A percentile compares a stretch with the other conserved stretches of the same genome.
Evolutionary conservation across 1,140 invertebrate genomes (phyloP).

Genomic region (Drosophila auraria): DNA sequence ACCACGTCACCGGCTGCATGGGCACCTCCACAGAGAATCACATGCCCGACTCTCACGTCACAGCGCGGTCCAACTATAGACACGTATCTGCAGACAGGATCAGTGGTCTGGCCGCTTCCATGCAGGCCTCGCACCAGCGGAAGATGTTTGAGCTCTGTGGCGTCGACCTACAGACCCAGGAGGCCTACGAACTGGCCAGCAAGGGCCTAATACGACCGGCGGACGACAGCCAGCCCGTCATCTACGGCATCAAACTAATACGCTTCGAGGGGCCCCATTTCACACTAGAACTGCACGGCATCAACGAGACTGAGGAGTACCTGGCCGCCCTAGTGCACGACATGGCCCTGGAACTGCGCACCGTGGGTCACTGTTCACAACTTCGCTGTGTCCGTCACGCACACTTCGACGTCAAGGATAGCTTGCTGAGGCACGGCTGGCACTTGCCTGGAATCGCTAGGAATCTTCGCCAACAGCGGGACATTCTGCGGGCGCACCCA

Average conservation of each 20-base stretch:
- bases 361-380: conserved; percentile 91
- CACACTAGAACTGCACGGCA: conserved; percentile 94
- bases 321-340: conserved; percentile 91
- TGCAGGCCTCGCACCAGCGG: conserved; percentile 93
- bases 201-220: conserved; percentile 92
- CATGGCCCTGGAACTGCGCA: conserved; percentile 91
- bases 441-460: conserved; percentile 89
- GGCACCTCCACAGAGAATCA: conserved; percentile 92
- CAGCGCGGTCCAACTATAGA: conserved; percentile 90
- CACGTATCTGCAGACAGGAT: conserved; percentile 88
- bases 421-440: conserved; percentile 94
- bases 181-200: conserved; percentile 94
- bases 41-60: conserved; percentile 90
- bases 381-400: conserved; percentile 93
- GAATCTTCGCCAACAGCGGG: conserved; percentile 88
- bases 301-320: conserved; percentile 93
- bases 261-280: conserved; percentile 93
- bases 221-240: conserved; percentile 89
- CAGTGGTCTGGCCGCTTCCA: conserved; percentile 90
- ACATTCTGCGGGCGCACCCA: conserved; percentile 86
- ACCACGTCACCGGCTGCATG: conserved; percentile 91
- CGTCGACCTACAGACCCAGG: conserved; percentile 92
- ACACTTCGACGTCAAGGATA: conserved; percentile 91
- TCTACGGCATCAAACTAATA: conserved; percentile 95
- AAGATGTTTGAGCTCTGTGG: conserved; percentile 92